These are phyloP conservation scores for Sphaerodactylus townsendi DNA, from an alignment of 2,113 vertebrate species.

Conservation along the genomic window DNA sequence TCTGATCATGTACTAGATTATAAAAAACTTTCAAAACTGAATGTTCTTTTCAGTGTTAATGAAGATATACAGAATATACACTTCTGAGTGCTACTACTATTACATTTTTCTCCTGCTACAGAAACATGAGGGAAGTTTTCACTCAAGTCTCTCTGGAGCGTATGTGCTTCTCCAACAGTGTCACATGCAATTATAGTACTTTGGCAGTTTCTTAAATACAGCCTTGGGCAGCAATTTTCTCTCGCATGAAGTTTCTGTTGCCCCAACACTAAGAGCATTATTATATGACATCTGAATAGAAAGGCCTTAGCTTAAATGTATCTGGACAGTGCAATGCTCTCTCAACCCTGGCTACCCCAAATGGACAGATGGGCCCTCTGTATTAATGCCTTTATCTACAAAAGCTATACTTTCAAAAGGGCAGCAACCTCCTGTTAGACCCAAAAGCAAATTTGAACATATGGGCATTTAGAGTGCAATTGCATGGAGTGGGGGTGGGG, in stretches of 20 bases:
- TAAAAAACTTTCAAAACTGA: neutral
- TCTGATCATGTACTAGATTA: neutral
- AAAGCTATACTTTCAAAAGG: constrained; percentile 54
- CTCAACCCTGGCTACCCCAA: constrained; percentile 25
- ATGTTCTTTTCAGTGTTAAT: neutral
- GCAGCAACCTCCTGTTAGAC: constrained; percentile 57
- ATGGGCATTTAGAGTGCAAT: constrained; percentile 34
- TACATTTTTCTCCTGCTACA: neutral
- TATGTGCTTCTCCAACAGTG: rapidly evolving
- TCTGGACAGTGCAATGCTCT: constrained; percentile 30
- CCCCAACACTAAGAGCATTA: constrained; percentile 17
- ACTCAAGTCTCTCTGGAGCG: neutral
- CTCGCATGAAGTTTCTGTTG: neutral
- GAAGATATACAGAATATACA: neutral
- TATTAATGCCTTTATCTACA: constrained; percentile 53
- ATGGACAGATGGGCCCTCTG: constrained; percentile 63
- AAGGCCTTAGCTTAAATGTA: constrained; percentile 45
- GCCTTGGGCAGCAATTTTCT: constrained; percentile 43
- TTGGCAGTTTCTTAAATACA: constrained; percentile 14
- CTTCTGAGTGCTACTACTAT: neutral
- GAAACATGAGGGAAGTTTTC: neutral
- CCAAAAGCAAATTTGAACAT: constrained; percentile 51
- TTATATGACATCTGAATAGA: constrained; percentile 31
- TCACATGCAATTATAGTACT: constrained; percentile 34
- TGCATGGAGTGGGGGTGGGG: constrained; percentile 14